phyloP scores from a whole-genome alignment of 2,797 vertebrate genomes.

The Silurus aristotelis region DNA sequence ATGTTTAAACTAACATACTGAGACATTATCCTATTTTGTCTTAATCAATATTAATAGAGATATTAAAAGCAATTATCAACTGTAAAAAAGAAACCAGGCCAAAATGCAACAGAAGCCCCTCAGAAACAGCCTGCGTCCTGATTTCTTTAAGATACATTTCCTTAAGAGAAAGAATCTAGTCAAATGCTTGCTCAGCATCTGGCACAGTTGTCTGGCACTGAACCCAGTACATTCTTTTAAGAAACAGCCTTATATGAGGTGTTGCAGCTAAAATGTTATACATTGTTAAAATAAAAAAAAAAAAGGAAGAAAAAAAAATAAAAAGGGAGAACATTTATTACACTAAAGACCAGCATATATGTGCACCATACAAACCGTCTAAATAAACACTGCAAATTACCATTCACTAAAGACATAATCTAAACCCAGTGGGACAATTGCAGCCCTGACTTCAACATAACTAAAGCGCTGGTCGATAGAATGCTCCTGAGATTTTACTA shows the following conservation, averaged over 20 bases:
- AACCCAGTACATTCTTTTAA: background rate
- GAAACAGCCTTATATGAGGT: slow-evolving; percentile 4
- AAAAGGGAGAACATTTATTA: background rate
- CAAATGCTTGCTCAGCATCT: slow-evolving; percentile 24
- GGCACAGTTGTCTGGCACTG: background rate
- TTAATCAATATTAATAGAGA: background rate
- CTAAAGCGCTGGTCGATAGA: background rate
- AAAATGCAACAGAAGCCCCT: background rate
- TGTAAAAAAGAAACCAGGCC: background rate
- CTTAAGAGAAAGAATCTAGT: background rate
- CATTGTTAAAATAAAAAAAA: background rate
- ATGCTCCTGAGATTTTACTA: background rate
- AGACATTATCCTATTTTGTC: background rate
- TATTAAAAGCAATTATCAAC: background rate
- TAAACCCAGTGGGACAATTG: background rate
- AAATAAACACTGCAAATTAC: slow-evolving; percentile 7
- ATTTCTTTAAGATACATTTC: slow-evolving; percentile 5
- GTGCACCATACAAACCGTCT: background rate
- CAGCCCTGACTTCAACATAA: background rate
- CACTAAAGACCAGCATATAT: background rate
- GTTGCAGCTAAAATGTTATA: background rate
- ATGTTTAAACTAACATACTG: background rate
- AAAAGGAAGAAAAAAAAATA: background rate
- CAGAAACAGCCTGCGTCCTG: background rate
- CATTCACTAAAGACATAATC: slow-evolving; percentile 1